Percentiles rank a stretch among this genome's conserved stretches.
Conservation (phyloP, 2,797 vertebrate genomes). For the Tapera naevia region DNA sequence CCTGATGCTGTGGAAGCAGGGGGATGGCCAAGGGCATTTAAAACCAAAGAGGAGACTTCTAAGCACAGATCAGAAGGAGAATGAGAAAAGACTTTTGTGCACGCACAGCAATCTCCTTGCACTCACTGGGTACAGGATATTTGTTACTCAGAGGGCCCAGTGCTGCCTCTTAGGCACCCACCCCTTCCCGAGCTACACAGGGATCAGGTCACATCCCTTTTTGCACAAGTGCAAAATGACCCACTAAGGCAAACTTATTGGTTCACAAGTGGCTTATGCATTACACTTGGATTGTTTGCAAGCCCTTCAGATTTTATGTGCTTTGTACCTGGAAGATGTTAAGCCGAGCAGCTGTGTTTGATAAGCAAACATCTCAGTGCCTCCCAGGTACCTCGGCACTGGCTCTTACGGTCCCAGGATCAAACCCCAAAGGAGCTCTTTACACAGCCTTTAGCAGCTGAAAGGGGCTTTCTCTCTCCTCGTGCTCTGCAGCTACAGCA, state of each 20-base stretch:
- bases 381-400: not conserved
- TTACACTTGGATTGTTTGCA: constrained; percentile 10
- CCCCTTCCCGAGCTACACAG: not conserved
- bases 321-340: not conserved
- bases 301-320: not conserved
- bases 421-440: not conserved
- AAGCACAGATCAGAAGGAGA: not conserved
- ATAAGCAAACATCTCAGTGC: not conserved
- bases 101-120: not conserved
- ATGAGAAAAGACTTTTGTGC: not conserved
- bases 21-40: not conserved
- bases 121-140: accelerated
- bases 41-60: not conserved
- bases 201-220: not conserved
- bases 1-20: not conserved
- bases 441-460: not conserved
- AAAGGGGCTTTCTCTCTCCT: not conserved
- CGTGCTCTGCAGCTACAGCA: not conserved
- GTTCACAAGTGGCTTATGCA: not conserved
- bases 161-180: not conserved
- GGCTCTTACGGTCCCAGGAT: not conserved
- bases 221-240: not conserved
- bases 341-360: constrained; percentile 32
- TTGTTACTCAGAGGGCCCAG: not conserved
- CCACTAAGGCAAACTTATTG: not conserved